Evolutionary conservation across 1,140 invertebrate species (phyloP), one percentile per base, ranked within the genome.

Genomic region (Papilio dardanus): DNA sequence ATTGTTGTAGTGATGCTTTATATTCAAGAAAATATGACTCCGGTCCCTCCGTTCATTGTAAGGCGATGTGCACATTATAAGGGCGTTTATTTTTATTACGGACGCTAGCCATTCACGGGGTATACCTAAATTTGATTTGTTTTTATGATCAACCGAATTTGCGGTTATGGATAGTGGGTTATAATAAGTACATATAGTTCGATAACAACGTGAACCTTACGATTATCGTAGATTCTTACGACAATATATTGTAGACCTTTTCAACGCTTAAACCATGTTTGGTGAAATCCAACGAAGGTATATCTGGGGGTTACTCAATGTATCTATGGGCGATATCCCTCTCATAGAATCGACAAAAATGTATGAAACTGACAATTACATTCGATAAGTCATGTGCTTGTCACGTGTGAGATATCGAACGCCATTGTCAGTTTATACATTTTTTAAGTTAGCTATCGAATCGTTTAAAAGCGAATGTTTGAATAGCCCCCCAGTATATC

Each of bases 11-110:
- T 35, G 21, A 35, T n/a, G 35, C 31, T 68, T 69, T 31, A 67
- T 67, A 67, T 67, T 67, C 65, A 69, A 69, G 67, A 19, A 69
- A 69, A 69, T 42, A 69, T 69, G 67, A 69, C 33, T 42, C 42
- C 35, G 19, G 67, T 69, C 33, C 67, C 67, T 69, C 19, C 67
- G 6, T 40, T 40, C 14, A 62, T 35, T 67, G 21, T 69, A 69
- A 69, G 35, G 33, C 33, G n/a, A 31, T 8, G 67, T 69, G 7
- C 67, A 69, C 67, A 69, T 69, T 69, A 69, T 69, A 24, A 21
- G 35, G 21, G 35, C 67, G 21, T 69, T 69, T 5, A 35, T 69
- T 69, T 69, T 69, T 69, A 69, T 69, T 28, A 40, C 21, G 35
- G 67, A 40, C 35, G 65, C 67, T 40, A 69, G 67, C 67, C 19